Percentiles rank a stretch among this genome's conserved stretches.
These are phyloP conservation scores for Nebria salina DNA, from an alignment of 2,888 invertebrate genomes.

Conservation along the genomic window DNA sequence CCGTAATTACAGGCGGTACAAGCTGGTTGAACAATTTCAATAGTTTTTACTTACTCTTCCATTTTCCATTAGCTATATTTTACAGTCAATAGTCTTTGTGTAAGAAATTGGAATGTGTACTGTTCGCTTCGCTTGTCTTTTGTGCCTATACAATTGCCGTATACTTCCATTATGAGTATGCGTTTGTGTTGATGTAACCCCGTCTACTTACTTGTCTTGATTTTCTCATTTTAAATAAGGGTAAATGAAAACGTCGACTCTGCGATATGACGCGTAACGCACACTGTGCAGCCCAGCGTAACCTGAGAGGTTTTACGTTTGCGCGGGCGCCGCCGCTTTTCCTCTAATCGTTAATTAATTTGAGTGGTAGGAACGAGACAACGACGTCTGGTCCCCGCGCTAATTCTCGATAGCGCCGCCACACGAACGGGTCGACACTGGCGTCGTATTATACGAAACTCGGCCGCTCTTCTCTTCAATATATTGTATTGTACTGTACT, in stretches of 20 bases:
- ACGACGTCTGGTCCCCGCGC: constrained; percentile 26
- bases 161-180: not conserved
- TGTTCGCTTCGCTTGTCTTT: not conserved
- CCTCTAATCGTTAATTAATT: constrained; percentile 45
- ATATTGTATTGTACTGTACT: not conserved
- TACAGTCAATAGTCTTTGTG: not conserved
- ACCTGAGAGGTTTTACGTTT: constrained; percentile 40
- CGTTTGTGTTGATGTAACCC: not conserved
- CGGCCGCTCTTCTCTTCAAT: not conserved
- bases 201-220: not conserved
- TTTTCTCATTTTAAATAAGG: not conserved
- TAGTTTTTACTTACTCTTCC: not conserved
- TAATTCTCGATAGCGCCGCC: constrained; percentile 38
- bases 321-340: constrained; percentile 36
- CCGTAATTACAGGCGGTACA: too few species aligned
- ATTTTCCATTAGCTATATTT: not conserved
- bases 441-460: not conserved
- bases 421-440: not conserved
- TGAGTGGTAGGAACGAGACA: constrained; percentile 38
- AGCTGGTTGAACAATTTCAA: not conserved
- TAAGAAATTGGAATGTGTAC: not conserved
- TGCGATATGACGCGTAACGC: constrained; percentile 1
- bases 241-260: not conserved
- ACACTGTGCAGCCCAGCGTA: constrained; percentile 9
- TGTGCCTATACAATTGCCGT: not conserved